Evolutionary conservation across 1,140 invertebrate species (phyloP), one percentile per base, ranked within the genome.

Genomic region (Dendroctonus ponderosae): DNA sequence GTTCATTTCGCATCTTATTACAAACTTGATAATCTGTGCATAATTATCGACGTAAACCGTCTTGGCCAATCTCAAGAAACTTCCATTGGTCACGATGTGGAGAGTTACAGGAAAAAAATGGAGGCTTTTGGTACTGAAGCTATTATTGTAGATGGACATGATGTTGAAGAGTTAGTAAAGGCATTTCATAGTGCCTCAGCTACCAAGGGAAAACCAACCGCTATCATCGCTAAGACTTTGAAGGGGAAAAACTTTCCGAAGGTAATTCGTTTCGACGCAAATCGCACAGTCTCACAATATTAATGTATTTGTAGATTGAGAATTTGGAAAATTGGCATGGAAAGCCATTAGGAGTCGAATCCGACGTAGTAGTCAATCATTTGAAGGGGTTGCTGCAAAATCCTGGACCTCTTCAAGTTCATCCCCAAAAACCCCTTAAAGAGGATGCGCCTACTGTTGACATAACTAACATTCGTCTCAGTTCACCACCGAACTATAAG

Each of bases 241-340:
- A 99, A 99, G 81, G 97, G 97, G 5, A 93, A 88, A 76, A 87
- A 90, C 68, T 96, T 96, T 78, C 86, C 88, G 57, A 70, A 70
- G 59, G 66, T 67, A 54, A 57, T 26, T 8, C 4, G 7, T 85
- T 87, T 26, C 26, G 26, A 26, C 26, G 26, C 26, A 26, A 26
- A 26, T 26, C 26, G 26, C 26, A 75, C 83, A 86, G 4, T 11
- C 12, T 2, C 44, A 4, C 44, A 46, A 26, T 26, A 3, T 26
- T 26, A 3, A 26, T 26, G 26, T 51, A 37, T 5, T 62, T 68
- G 15, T 50, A 68, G 40, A 94, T 99, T 76, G 96, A 98, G 80
- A 92, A 99, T 81, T 51, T 85, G 67, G 90, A 95, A 52, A 96
- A 97, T 78, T 99, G 96, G 96, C 98, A 99, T 78, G 98, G 98